Evolutionary conservation across 2,113 vertebrate genomes (phyloP), one percentile per base, ranked within the genome.

Genomic region (Podiceps cristatus): DNA sequence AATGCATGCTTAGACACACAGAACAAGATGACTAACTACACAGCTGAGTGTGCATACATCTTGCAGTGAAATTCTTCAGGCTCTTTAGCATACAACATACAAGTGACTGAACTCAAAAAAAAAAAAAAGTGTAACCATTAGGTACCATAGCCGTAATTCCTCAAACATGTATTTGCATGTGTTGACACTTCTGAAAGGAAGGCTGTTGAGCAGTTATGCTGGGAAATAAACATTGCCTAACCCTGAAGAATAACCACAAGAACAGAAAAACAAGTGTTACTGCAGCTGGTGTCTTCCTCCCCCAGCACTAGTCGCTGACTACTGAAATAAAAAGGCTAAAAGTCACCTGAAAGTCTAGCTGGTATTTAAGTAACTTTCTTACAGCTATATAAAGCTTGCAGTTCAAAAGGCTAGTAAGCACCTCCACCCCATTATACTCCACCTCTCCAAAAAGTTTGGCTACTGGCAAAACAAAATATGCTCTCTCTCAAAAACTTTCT

Each of bases 201-300:
- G 91, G 94, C 58, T 93, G 67, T 52, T 82, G 87, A 96, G 95
- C 96, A 91, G 83, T 91, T 96, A 59, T 95, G 91, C 97, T 63
- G 96, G 97, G 98, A 99, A 98, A 97, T 81, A 98, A 98, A 98
- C 96, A 96, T 98, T 99, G 98, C 98, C 94, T 97, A 98, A 99
- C 97, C 93, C 96, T 49, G 23, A 78, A 84, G 68, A 93, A 91
- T 96, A 98, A 98, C 98, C 98, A 97, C 98, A 98, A 96, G 95
- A 96, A 96, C 72, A 96, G 84, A 93, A 97, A 97, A 98, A 95
- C 94, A 97, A 52, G 62, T 47, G 35, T 42, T 66, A 47, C 49
- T 78, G 92, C 95, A 96, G 91, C 91, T 86, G 91, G 62, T 83
- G 77, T 67, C 77, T 92, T n/a, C 45, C 71, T 86, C 47, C 62